A percentile compares a stretch with the other conserved stretches of the same genome.
Evolutionary conservation across 2,113 vertebrate species (phyloP).

Genomic region (Trinectes maculatus): DNA sequence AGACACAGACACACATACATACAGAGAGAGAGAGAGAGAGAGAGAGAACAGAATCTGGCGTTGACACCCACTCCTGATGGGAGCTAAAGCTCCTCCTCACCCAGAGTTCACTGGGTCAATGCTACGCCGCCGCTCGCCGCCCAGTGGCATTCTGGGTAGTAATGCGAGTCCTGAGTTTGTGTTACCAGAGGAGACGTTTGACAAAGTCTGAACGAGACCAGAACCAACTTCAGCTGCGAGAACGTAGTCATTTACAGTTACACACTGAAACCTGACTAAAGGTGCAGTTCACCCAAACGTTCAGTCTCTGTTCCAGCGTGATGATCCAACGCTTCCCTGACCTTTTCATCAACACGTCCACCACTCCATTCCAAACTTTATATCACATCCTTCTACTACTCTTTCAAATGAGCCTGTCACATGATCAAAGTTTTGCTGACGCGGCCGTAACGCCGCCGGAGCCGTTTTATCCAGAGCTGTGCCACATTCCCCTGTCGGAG

Average conservation of each 20-base stretch:
- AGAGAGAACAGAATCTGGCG: constrained; percentile 3
- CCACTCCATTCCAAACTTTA: too few species aligned
- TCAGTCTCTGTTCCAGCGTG: too few species aligned
- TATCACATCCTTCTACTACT: too few species aligned
- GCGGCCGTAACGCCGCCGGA: background rate
- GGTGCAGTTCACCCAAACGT: too few species aligned
- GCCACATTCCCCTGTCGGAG: background rate
- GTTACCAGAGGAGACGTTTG: background rate
- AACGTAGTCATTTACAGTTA: too few species aligned
- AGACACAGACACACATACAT: background rate
- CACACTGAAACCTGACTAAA: too few species aligned
- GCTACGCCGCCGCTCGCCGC: constrained; percentile 1
- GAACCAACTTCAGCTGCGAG: too few species aligned
- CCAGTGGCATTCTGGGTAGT: constrained; percentile 43
- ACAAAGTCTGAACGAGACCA: background rate
- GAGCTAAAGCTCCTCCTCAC: background rate
- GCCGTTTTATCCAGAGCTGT: background rate
- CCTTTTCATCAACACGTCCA: too few species aligned
- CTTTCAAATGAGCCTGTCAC: too few species aligned
- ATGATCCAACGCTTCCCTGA: too few species aligned
- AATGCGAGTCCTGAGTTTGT: background rate
- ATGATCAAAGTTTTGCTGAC: too few species aligned
- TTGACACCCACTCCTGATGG: background rate
- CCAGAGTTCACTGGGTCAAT: background rate
- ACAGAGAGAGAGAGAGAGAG: too few species aligned